Conservation (phyloP, 2,797 vertebrate species). For the Scyliorhinus canicula region DNA sequence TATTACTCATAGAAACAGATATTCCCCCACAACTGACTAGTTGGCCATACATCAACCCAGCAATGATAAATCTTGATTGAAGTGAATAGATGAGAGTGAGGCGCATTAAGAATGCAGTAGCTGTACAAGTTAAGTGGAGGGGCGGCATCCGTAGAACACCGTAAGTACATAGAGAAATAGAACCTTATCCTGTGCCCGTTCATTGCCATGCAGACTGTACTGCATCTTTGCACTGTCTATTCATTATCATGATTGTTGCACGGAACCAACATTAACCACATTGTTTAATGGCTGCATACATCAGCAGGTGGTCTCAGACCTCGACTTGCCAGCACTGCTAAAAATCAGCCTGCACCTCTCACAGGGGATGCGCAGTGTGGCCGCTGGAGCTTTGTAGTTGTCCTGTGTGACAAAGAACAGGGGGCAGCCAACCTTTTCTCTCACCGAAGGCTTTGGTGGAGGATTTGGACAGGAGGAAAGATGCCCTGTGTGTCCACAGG, state of each 20-base stretch:
- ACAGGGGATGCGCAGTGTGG: background rate
- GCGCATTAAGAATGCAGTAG: background rate
- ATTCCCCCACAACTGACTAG: background rate
- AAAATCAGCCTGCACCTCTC: background rate
- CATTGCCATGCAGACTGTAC: background rate
- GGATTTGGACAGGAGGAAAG: too few relatives aligned
- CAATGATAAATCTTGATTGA: background rate
- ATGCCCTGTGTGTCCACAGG: too few relatives aligned
- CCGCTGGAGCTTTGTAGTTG: background rate
- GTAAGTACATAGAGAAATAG: background rate
- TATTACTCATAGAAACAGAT: background rate
- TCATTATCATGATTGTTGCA: background rate
- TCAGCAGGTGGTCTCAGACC: background rate
- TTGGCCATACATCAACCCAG: background rate
- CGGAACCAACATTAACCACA: background rate
- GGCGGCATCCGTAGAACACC: background rate
- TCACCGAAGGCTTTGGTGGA: too few relatives aligned
- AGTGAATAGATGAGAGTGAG: background rate
- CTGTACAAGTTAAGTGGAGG: background rate
- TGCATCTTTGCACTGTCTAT: background rate
- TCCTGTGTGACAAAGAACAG: background rate
- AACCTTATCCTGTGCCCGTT: background rate
- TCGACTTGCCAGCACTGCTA: background rate
- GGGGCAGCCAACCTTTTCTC: background rate
- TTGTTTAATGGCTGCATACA: background rate